phyloP scores from a whole-genome alignment of 2,797 vertebrate genomes.

The Delichon dasypus region DNA sequence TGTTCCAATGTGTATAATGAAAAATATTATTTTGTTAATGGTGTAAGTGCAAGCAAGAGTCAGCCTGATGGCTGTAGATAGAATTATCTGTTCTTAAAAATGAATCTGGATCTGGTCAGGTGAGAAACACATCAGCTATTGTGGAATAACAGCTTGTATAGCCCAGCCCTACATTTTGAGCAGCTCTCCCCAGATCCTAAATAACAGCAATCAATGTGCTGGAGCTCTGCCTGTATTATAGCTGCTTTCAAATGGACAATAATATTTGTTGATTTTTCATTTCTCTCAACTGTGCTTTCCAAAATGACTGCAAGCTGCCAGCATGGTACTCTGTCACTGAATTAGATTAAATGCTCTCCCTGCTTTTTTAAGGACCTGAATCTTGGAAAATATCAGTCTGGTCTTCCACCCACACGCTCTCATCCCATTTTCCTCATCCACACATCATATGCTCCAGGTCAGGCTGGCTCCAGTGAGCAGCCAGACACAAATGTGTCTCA shows the following conservation, averaged over 20 bases:
- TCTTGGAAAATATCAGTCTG: background rate
- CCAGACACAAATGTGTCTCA: background rate
- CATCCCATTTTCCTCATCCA: background rate
- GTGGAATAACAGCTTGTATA: background rate
- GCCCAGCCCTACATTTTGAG: accelerated
- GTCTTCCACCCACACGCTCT: background rate
- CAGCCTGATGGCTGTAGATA: background rate
- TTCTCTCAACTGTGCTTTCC: constrained; percentile 47
- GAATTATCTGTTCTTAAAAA: background rate
- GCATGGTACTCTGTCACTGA: background rate
- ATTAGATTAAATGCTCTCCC: background rate
- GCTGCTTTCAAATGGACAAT: constrained; percentile 56
- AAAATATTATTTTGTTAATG: background rate
- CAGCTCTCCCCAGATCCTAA: background rate
- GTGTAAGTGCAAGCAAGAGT: background rate
- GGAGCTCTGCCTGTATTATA: constrained; percentile 55
- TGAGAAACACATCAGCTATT: background rate
- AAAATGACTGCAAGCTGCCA: constrained; percentile 22
- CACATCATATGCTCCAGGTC: background rate
- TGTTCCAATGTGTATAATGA: background rate
- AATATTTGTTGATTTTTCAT: constrained; percentile 62
- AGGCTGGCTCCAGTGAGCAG: background rate
- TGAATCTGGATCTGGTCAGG: background rate
- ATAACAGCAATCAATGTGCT: constrained; percentile 57
- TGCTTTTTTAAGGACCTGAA: background rate